Evolutionary conservation across 2,888 invertebrate genomes (phyloP), one percentile per base, ranked within the genome.

Genomic region (Cephus runcator): DNA sequence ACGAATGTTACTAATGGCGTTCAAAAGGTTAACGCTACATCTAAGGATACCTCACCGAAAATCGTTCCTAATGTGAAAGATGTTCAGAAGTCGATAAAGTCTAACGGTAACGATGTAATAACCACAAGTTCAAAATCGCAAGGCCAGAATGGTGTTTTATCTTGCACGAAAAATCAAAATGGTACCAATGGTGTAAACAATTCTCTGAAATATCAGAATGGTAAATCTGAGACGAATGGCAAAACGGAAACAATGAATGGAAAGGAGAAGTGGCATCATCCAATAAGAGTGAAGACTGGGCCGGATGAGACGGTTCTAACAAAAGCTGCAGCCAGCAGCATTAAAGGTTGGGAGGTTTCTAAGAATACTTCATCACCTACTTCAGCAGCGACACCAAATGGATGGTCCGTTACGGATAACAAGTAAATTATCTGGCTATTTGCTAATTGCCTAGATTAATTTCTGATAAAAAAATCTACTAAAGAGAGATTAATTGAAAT

Each of bases 331-430:
- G 84, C 82, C 4, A 87, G 83, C 69, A 88, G 87, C 77, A 86
- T 86, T 23, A 91, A 90, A 77, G 88, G 87, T 34, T 91, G 90
- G 91, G 86, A 88, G 74, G 87, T 89, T 69, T 89, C 90, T 11
- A 88, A 88, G 73, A 88, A 90, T 36, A 84, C 83, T 34, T 84
- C 87, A 30, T 86, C 89, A n/a, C 86, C 89, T 4, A 86, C 87
- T n/a, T 86, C 88, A 3, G 83, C 84, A n/a, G 79, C 87, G 11
- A 85, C 87, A 15, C 85, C 88, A 1, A 91, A 90, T 81, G 91
- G 90, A 75, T 91, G 91, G 91, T 89, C 87, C 34, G 89, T 90
- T 77, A 88, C 89, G 34, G 91, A 91, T 75, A 90, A 86, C 83
- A 88, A 88, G 91, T 91, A 82, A 82, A 85, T 81, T 73, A 30